phyloP scores from a whole-genome alignment of 1,140 invertebrate genomes.

The Mercenaria mercenaria region DNA sequence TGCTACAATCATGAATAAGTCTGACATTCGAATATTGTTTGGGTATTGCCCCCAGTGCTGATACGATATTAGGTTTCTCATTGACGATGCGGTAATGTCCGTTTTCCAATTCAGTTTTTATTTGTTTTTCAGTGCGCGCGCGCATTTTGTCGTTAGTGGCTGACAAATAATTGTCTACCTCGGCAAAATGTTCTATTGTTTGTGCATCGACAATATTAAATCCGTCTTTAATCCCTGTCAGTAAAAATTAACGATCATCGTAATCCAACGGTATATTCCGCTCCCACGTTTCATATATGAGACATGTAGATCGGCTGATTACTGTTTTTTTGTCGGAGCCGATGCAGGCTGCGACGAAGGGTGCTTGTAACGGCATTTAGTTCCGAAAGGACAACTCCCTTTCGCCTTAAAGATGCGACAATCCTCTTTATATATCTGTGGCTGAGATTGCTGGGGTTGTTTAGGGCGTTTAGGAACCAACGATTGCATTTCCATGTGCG shows the following conservation, averaged over 20 bases:
- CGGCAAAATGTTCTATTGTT: no score
- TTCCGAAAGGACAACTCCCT: background rate
- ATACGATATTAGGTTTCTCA: background rate
- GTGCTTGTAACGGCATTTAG: constrained; percentile 31
- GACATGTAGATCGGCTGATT: background rate
- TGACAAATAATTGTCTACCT: no score
- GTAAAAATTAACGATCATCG: no score
- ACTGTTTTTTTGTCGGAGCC: background rate
- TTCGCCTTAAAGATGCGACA: constrained; percentile 3
- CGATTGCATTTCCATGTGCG: no score
- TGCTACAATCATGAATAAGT: constrained; percentile 6
- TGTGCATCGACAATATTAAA: no score
- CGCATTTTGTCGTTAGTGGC: no score
- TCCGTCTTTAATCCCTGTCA: no score
- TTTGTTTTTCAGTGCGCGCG: constrained; percentile 28
- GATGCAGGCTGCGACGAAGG: background rate
- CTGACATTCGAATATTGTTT: background rate
- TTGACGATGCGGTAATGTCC: constrained; percentile 1
- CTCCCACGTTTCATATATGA: no score
- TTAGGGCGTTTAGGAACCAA: constrained; percentile 2
- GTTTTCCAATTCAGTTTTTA: constrained; percentile 15
- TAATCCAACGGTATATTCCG: no score
- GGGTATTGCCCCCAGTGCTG: constrained; percentile 16
- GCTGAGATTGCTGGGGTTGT: background rate
- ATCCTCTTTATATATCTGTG: background rate